Evolutionary conservation across 1,140 invertebrate genomes (phyloP).

Genomic region (Berghia stephanieae): DNA sequence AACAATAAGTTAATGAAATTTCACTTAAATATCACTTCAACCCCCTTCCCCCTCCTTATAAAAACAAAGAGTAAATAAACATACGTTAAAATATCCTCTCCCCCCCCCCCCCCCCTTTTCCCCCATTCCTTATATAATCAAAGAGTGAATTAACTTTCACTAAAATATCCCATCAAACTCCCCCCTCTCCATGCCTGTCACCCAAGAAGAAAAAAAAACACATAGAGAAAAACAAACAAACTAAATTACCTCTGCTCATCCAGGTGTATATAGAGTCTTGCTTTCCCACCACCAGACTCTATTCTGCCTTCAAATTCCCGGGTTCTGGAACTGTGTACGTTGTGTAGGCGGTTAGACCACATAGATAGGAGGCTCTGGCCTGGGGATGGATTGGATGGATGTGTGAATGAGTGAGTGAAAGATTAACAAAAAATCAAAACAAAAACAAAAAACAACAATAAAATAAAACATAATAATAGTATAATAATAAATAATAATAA

Average conservation of each 20-base stretch:
- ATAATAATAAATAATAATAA: too few species aligned
- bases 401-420: too few species aligned
- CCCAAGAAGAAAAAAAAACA: neutral
- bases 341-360: constrained; percentile 65
- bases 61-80: too few species aligned
- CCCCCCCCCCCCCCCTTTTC: constrained; percentile 5
- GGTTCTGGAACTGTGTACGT: constrained; percentile 68
- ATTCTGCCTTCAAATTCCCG: constrained; percentile 82
- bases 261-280: constrained; percentile 82
- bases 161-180: neutral
- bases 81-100: neutral
- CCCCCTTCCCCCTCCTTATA: too few species aligned
- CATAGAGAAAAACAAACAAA: too few species aligned
- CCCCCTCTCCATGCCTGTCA: neutral
- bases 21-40: neutral
- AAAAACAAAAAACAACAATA: too few species aligned
- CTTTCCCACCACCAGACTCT: constrained; percentile 73
- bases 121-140: neutral
- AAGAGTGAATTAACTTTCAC: neutral
- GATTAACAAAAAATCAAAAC: too few species aligned
- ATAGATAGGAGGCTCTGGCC: constrained; percentile 61
- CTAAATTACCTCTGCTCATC: constrained; percentile 69
- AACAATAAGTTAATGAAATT: constrained; percentile 9
- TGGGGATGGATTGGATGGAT: too few species aligned
- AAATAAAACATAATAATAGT: too few species aligned